Conservation (phyloP, 2,797 vertebrate species). For the Oophaga sylvatica region DNA sequence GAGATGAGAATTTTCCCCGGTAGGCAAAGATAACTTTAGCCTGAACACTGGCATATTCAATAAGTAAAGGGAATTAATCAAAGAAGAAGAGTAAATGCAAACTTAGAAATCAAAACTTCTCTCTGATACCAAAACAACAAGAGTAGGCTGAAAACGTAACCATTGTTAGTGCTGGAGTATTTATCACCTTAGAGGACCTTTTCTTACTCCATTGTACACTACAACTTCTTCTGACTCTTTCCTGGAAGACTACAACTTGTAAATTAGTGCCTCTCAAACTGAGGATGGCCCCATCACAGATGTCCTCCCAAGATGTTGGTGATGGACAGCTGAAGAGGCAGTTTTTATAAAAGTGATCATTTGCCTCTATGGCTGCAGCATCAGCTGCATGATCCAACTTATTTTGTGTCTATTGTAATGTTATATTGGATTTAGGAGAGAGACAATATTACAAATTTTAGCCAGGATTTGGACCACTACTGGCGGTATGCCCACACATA, state of each 20-base stretch:
- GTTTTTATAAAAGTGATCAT: too few relatives aligned
- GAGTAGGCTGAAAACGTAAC: not conserved
- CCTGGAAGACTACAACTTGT: not conserved
- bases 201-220: not conserved
- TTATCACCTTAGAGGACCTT: not conserved
- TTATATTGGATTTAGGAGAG: too few relatives aligned
- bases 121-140: not conserved
- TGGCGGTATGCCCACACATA: too few relatives aligned
- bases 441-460: too few relatives aligned
- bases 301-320: too few relatives aligned
- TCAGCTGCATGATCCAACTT: too few relatives aligned
- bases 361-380: too few relatives aligned
- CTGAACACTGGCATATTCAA: constrained; percentile 34
- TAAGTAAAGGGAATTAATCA: constrained; percentile 44
- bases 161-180: not conserved
- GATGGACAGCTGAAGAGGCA: too few relatives aligned
- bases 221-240: not conserved
- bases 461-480: too few relatives aligned
- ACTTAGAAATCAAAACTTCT: not conserved
- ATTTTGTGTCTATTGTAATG: too few relatives aligned
- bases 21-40: constrained; percentile 52
- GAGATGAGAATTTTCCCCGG: constrained; percentile 45
- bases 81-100: constrained; percentile 22
- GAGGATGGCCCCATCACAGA: too few relatives aligned
- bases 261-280: not conserved